Evolutionary conservation across 2,888 invertebrate species (phyloP).

Genomic region (Anagyrus pseudococci): DNA sequence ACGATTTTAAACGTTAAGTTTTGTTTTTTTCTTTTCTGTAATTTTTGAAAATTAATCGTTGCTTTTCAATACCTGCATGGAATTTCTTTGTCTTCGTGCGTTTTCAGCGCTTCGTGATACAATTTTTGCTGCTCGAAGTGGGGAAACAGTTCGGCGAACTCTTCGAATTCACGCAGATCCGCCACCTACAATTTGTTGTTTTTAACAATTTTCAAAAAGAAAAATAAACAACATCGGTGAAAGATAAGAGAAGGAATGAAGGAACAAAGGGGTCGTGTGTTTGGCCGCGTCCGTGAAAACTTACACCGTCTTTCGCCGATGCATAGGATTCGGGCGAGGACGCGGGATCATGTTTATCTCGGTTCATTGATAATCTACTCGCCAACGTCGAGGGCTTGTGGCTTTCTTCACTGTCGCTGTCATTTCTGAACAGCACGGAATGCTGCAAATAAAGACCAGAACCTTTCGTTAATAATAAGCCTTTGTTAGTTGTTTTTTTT

Average conservation of each 20-base stretch:
- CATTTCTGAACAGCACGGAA: slow-evolving; percentile 84
- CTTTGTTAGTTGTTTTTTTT: too few relatives aligned
- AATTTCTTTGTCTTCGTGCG: slow-evolving; percentile 78
- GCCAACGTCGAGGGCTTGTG: slow-evolving; percentile 63
- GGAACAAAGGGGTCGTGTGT: too few relatives aligned
- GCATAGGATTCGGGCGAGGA: slow-evolving; percentile 96
- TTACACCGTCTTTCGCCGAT: slow-evolving; percentile 89
- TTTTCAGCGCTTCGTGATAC: slow-evolving; percentile 85
- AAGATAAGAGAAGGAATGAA: too few relatives aligned
- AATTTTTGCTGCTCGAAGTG: slow-evolving; percentile 83
- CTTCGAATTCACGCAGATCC: slow-evolving; percentile 88
- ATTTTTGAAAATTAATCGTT: too few relatives aligned
- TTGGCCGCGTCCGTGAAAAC: too few relatives aligned
- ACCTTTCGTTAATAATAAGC: too few relatives aligned
- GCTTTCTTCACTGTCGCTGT: slow-evolving; percentile 67
- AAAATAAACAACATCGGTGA: too few relatives aligned
- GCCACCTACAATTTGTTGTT: slow-evolving; percentile 69
- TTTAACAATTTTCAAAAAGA: neutral
- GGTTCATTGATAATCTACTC: slow-evolving; percentile 57
- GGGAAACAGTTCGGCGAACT: slow-evolving; percentile 77
- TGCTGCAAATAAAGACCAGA: slow-evolving; percentile 70
- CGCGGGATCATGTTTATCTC: slow-evolving; percentile 65
- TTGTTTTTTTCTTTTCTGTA: too few relatives aligned
- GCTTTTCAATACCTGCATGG: slow-evolving; percentile 71
- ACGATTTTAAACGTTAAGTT: too few relatives aligned